Conservation (phyloP, 2,888 invertebrate genomes). For the Heterodera filipjevi region DNA sequence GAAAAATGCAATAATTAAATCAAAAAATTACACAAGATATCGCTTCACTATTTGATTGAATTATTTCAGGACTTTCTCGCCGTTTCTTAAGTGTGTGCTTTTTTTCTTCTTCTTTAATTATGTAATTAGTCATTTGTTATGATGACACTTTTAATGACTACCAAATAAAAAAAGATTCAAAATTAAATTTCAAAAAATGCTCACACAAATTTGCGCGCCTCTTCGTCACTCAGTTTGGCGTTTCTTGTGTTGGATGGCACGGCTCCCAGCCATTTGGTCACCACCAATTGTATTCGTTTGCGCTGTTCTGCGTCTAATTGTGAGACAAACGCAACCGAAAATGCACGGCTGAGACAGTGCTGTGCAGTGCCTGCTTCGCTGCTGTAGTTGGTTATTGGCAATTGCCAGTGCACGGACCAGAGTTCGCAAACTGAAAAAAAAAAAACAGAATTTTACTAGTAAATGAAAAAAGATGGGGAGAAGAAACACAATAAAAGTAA, state of each 20-base stretch:
- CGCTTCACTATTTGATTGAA: too few species aligned
- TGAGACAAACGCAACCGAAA: neutral
- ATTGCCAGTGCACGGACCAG: slow-evolving; percentile 18
- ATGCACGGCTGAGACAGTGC: neutral
- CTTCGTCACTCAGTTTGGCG: neutral
- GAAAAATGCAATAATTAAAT: too few species aligned
- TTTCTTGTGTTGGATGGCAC: neutral
- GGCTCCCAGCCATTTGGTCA: neutral
- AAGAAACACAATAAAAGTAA: too few species aligned
- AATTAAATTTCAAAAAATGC: neutral
- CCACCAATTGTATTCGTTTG: neutral
- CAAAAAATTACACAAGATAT: too few species aligned
- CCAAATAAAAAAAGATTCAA: too few species aligned
- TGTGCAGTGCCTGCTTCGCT: neutral
- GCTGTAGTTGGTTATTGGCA: neutral
- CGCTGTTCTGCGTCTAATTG: neutral
- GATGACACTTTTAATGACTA: too few species aligned
- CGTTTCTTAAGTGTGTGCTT: too few species aligned
- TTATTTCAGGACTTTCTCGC: too few species aligned
- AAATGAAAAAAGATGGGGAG: too few species aligned
- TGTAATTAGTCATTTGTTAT: too few species aligned
- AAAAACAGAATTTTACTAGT: neutral
- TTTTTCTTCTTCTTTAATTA: too few species aligned
- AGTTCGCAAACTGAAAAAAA: slow-evolving; percentile 13
- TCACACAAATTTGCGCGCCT: slow-evolving; percentile 13